These are phyloP conservation scores for Epirrhoe tristata DNA, from an alignment of 2,888 invertebrate genomes.

Conservation along the genomic window DNA sequence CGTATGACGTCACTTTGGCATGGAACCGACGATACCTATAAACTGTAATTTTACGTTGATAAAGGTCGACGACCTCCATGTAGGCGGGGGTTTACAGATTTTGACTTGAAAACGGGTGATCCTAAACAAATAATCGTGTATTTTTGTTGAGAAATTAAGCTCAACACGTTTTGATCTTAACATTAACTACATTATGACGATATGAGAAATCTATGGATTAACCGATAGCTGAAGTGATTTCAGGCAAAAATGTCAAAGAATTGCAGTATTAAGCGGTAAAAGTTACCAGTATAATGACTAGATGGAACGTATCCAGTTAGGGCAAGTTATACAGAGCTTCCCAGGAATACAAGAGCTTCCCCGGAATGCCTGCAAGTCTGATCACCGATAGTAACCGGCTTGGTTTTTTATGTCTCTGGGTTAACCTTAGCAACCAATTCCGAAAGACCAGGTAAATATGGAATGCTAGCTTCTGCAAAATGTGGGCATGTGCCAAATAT, in stretches of 20 bases:
- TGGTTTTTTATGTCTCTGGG: neutral
- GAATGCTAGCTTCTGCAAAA: no score
- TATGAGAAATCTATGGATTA: no score
- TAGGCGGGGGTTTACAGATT: conserved; percentile 47
- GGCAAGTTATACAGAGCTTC: neutral
- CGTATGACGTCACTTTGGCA: conserved; percentile 35
- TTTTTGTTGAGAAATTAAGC: neutral
- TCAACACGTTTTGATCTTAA: neutral
- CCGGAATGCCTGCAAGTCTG: neutral
- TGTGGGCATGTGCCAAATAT: no score
- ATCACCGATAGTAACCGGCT: neutral
- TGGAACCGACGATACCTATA: conserved; percentile 30
- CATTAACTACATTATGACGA: no score
- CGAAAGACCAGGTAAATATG: no score
- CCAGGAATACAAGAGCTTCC: no score
- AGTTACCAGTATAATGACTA: no score
- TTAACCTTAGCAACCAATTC: no score
- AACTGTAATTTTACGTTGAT: conserved; percentile 30
- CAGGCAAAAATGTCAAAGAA: no score
- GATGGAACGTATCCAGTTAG: neutral
- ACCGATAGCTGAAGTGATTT: no score
- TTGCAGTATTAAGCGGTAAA: no score
- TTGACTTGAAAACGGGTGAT: conserved; percentile 20
- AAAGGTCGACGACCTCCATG: conserved; percentile 26
- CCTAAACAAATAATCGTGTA: conserved; percentile 7